These are phyloP conservation scores for Drosophila affinis DNA, from an alignment of 2,888 invertebrate species.

Conservation along the genomic window DNA sequence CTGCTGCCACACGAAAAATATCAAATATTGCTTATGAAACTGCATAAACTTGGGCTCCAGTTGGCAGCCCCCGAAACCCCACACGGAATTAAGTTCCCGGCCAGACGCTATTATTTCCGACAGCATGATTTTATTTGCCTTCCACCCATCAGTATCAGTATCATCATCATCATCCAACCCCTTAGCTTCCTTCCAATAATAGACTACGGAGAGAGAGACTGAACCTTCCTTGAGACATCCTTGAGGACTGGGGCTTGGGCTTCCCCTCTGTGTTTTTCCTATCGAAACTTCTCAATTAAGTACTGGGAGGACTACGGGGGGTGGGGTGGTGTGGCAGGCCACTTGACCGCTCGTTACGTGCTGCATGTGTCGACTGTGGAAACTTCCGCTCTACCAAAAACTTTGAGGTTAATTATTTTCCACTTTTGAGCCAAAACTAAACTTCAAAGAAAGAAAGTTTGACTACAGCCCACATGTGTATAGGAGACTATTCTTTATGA, in stretches of 20 bases:
- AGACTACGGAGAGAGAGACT: constrained; percentile 51
- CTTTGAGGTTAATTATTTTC: constrained; percentile 80
- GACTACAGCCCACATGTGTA: constrained; percentile 9
- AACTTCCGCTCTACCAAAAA: constrained; percentile 67
- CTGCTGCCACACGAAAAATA: constrained; percentile 50
- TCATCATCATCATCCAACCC: constrained; percentile 70
- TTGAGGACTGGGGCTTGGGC: constrained; percentile 23
- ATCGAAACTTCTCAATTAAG: constrained; percentile 49
- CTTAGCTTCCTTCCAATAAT: constrained; percentile 71
- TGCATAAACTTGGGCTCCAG: constrained; percentile 57
- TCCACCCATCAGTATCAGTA: constrained; percentile 19
- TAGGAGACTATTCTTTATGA: background rate
- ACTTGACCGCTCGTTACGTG: constrained; percentile 78
- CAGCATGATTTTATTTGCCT: constrained; percentile 75
- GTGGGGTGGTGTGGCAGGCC: constrained; percentile 35
- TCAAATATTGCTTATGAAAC: constrained; percentile 60
- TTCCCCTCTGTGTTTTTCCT: constrained; percentile 56
- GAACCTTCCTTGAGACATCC: constrained; percentile 31
- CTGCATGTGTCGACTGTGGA: constrained; percentile 69
- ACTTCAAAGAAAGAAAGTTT: constrained; percentile 48
- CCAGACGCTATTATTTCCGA: constrained; percentile 81
- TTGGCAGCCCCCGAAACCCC: constrained; percentile 25
- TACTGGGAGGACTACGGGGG: constrained; percentile 5
- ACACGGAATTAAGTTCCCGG: constrained; percentile 50
- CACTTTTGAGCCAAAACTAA: constrained; percentile 62